phyloP scores from a whole-genome alignment of 2,888 invertebrate species.

The Pheosia tremula region DNA sequence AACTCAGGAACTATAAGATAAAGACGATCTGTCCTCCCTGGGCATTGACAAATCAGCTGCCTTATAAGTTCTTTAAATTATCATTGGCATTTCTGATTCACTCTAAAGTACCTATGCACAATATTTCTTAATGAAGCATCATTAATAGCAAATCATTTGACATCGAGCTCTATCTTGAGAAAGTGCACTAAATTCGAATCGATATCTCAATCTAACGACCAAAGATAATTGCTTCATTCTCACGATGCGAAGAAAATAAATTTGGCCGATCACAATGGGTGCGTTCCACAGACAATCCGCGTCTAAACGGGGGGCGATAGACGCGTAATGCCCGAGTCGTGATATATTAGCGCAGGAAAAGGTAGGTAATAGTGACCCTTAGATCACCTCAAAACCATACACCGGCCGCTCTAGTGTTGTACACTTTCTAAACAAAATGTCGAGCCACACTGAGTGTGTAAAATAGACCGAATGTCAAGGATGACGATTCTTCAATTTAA shows the following conservation, averaged over 20 bases:
- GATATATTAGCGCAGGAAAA: slow-evolving; percentile 65
- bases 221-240: slow-evolving; percentile 72
- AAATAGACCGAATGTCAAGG: slow-evolving; percentile 74
- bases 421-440: slow-evolving; percentile 62
- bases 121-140: slow-evolving; percentile 24
- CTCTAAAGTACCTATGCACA: background rate
- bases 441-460: slow-evolving; percentile 56
- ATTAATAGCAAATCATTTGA: slow-evolving; percentile 23
- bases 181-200: slow-evolving; percentile 59
- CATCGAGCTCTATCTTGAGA: slow-evolving; percentile 39
- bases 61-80: no score
- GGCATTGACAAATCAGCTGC: no score
- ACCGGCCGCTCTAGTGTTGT: slow-evolving; percentile 21
- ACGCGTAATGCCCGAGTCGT: slow-evolving; percentile 70
- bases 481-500: slow-evolving; percentile 67
- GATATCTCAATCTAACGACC: slow-evolving; percentile 61
- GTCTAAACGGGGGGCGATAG: slow-evolving; percentile 69
- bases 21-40: no score
- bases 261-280: slow-evolving; percentile 72
- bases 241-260: slow-evolving; percentile 70
- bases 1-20: no score
- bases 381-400: slow-evolving; percentile 52
- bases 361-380: slow-evolving; percentile 64
- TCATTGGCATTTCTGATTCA: no score
- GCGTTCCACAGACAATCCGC: slow-evolving; percentile 70